Evolutionary conservation across 2,113 vertebrate species (phyloP), one percentile per base, ranked within the genome.

Genomic region (Rallus limicola): DNA sequence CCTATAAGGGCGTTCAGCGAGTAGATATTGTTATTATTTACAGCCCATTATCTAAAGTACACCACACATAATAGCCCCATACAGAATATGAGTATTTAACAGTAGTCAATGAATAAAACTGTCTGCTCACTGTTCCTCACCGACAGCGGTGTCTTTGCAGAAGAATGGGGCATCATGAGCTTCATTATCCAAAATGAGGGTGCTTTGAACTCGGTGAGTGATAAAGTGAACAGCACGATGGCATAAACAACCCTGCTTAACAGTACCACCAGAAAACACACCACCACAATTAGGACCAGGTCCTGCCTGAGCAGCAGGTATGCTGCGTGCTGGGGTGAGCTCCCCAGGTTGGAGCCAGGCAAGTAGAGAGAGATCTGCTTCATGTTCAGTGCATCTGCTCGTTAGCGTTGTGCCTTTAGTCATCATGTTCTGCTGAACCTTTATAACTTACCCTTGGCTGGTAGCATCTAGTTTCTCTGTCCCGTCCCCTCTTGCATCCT

Each of bases 41-140:
- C 86, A 67, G 68, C 69, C 63, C 42, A n/a, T 93, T 63, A 82
- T 88, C 91, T 65, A 21, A 70, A 87, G 48, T 80, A 93, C 83
- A 95, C 75, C 18, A 80, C 60, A 46, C 34, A 18, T 86, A 93
- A 94, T 74, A 68, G 40, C 65, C 70, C 56, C 77, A 50, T 56
- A 62, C 80, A 83, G 85, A 59, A 88, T 25, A 29, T 38, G 67
- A 75, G 38, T 63, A 59, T 77, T 95, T 95, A 93, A 81, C 79
- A 67, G 63, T 10, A 95, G 59, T 74, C 82, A 91, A 33, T 85
- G 97, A 96, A 95, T 92, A 95, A 95, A 95, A 38, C 13, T 88
- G 75, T 75, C 90, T 80, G 64, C 48, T 92, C 83, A 19, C 42
- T 3, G 18, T 23, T 70, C 38, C 55, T 90, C 24, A 44, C 53